Conservation (phyloP, 2,797 vertebrate genomes). For the Aphelocoma californica region DNA sequence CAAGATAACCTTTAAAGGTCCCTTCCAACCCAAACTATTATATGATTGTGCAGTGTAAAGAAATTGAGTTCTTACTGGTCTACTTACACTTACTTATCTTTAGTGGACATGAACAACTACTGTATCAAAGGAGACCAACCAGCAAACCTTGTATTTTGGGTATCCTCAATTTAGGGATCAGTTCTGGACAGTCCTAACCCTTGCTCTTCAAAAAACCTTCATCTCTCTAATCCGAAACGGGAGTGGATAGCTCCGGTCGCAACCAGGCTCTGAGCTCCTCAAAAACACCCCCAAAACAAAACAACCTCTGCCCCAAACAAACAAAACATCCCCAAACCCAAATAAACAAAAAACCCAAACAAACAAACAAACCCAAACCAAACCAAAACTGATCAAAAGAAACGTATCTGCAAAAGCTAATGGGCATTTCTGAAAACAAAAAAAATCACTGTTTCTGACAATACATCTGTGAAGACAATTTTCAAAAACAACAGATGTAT, state of each 20-base stretch:
- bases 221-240: background rate
- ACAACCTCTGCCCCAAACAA: fast-evolving
- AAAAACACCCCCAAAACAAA: background rate
- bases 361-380: background rate
- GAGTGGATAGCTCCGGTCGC: background rate
- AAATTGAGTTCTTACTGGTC: background rate
- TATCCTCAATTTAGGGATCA: background rate
- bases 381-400: background rate
- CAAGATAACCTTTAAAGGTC: background rate
- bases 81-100: background rate
- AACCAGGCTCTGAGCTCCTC: background rate
- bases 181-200: background rate
- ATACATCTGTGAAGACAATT: background rate
- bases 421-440: background rate
- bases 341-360: background rate
- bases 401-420: background rate
- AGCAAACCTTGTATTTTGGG: background rate
- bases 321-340: too few species aligned
- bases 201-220: background rate
- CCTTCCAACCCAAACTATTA: background rate
- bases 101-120: background rate
- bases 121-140: background rate
- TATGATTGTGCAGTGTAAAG: background rate
- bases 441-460: background rate
- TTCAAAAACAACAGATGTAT: background rate